phyloP scores from a whole-genome alignment of 1,140 invertebrate species.

The Vanessa tameamea region DNA sequence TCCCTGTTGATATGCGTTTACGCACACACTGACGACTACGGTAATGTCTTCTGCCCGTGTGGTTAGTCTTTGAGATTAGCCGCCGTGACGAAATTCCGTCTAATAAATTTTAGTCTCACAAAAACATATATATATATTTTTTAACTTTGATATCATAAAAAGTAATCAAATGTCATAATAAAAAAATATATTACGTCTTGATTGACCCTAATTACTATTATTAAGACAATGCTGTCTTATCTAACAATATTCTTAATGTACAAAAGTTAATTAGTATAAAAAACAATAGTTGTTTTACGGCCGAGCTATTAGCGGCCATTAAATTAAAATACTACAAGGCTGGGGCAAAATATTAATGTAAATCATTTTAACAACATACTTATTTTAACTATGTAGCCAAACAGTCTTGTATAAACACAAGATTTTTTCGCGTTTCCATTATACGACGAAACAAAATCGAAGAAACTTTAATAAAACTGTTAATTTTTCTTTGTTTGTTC shows the following conservation, averaged over 20 bases:
- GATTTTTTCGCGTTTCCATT: conserved; percentile 37
- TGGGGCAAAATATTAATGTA: conserved; percentile 52
- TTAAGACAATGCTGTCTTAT: neutral
- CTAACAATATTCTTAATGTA: neutral
- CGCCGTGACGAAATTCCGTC: no score
- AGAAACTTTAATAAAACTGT: no score
- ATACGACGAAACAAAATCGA: neutral
- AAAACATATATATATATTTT: no score
- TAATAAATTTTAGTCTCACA: no score
- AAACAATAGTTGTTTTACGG: conserved; percentile 25
- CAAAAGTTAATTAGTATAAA: conserved; percentile 18
- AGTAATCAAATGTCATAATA: no score
- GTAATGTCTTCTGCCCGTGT: no score
- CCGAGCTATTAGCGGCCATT: conserved; percentile 48
- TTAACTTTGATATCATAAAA: no score
- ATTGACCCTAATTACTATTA: neutral
- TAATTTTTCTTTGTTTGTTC: no score
- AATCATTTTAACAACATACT: conserved; percentile 41
- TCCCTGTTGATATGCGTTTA: no score
- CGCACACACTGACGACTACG: no score
- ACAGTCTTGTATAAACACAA: conserved; percentile 42
- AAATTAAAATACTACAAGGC: conserved; percentile 49
- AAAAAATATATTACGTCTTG: neutral
- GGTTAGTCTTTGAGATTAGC: no score
- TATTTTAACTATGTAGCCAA: conserved; percentile 41